phyloP scores from a whole-genome alignment of 2,888 invertebrate genomes.

The Stegophylla sp. region DNA sequence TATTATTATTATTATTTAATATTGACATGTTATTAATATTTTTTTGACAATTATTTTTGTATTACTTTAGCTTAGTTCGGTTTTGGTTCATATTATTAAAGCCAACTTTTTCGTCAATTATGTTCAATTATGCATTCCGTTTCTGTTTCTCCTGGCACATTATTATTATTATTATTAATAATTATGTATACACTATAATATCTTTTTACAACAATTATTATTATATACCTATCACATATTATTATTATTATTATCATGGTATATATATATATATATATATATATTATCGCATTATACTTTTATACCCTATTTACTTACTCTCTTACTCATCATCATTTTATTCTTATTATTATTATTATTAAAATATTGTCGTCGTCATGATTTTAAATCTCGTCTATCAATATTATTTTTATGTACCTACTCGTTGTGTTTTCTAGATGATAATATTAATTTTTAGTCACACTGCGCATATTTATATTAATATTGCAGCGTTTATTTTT shows the following conservation, averaged over 20 bases:
- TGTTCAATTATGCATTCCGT: constrained; percentile 20
- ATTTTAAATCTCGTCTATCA: neutral
- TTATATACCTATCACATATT: no score
- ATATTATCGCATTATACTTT: constrained; percentile 1
- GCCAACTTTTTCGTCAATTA: constrained; percentile 45
- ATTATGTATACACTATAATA: neutral
- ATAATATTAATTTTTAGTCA: neutral
- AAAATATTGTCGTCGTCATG: neutral
- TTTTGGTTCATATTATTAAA: neutral
- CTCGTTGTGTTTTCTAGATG: no score
- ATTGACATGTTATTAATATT: neutral
- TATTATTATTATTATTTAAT: neutral
- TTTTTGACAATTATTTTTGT: constrained; percentile 33
- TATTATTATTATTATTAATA: no score
- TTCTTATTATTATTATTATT: neutral
- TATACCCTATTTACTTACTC: constrained; percentile 11
- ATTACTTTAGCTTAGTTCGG: constrained; percentile 26
- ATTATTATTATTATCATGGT: no score
- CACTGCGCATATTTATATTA: neutral
- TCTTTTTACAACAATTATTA: no score
- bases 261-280: neutral
- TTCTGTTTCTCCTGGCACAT: constrained; percentile 12
- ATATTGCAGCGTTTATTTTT: neutral
- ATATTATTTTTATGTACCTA: neutral
- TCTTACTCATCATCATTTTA: constrained; percentile 19